Base-by-base conservation (phyloP, 1,140 invertebrate genomes). In the Frieseomelitta varia region DNA sequence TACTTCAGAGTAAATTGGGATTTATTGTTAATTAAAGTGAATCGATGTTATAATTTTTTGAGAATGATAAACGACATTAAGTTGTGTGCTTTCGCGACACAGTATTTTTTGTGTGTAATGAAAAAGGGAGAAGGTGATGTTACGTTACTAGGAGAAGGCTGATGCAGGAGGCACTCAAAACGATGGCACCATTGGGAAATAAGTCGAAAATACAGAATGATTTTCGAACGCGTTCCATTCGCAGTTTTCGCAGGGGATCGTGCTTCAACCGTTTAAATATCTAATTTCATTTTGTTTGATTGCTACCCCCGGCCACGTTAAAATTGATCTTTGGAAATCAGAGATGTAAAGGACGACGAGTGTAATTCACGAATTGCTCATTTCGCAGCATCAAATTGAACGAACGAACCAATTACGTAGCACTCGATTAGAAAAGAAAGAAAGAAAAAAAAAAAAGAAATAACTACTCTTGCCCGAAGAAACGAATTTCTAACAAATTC, bases 131-230 rank as follows among this genome's bases (percentile, higher is more conserved):
- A 47, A 47, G 39, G 39, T 47, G 39, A 6, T 6, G 12, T 27
- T 15, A 30, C 6, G 19, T n/a, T n/a, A n/a, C n/a, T 72, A 68
- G 19, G 12, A 30, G 17, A 3, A 12, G n/a, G 1, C n/a, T 30
- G 63, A 65, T 65, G 34, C 2, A 47, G 10, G 1, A 19, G 47
- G 17, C 30, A 53, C 19, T 39, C 17, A 19, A 73, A 73, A 73
- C n/a, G 27, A 73, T 39, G 30, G 67, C 17, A 73, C 71, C 71
- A 12, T n/a, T 55, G 71, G 71, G 71, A 73, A 73, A 73, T 73
- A 73, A 73, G 51, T 71, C 47, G n/a, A 73, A 73, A 73, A 55
- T 73, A 51, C 30, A 27, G 47, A 73, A 27, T 73, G 27, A 73
- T 73, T 27, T 30, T 19, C n/a, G 47, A 53, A 53, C 21, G 17